Base-by-base conservation (phyloP, 2,888 invertebrate species). In the Dicranocentrus wangi region DNA sequence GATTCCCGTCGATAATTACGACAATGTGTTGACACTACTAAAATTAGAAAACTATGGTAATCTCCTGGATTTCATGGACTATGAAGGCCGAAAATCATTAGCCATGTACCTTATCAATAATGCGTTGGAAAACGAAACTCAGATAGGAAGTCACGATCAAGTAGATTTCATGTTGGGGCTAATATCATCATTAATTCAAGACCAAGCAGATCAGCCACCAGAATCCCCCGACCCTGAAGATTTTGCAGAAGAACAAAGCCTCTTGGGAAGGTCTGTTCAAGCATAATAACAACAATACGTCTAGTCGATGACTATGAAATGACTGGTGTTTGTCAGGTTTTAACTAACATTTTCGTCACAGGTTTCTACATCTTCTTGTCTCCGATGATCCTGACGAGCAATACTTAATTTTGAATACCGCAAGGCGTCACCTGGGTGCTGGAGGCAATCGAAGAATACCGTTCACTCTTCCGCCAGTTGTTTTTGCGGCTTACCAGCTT, bases 1-100 rank as follows among this genome's bases (percentile, higher is more conserved):
- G 89, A 94, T 99, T 60, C 98, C 99, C 0, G 93, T 98, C 1
- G 97, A 98, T 88, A 94, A 95, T 87, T 99, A 98, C 90, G 96
- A 95, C 89, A 95, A 98, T 89, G 92, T 97, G 15, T 90, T 98
- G 60, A 94, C 94, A 0, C 92, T 99, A 17, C 92, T 98, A 76
- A 92, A 95, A 87, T 90, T 99, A 84, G 93, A 94, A 87, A 93
- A 97, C 90, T 99, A 95, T 88, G 93, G 94, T 7, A 94, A 94
- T 0, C 90, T 98, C 53, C 92, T 98, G 87, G 93, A 93, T 58
- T 94, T 95, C 88, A 93, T 99, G 88, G 97, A 98, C 89, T 95
- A 94, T 87, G 92, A 92, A 2, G 96, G 97, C 0, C 90, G 97
- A 76, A 94, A 95, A 88, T 92, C 93, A 80, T 91, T 98, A 85